These are phyloP conservation scores for Myrmecophaga tridactyla DNA, from an alignment of 2,113 vertebrate genomes.

Conservation along the genomic window DNA sequence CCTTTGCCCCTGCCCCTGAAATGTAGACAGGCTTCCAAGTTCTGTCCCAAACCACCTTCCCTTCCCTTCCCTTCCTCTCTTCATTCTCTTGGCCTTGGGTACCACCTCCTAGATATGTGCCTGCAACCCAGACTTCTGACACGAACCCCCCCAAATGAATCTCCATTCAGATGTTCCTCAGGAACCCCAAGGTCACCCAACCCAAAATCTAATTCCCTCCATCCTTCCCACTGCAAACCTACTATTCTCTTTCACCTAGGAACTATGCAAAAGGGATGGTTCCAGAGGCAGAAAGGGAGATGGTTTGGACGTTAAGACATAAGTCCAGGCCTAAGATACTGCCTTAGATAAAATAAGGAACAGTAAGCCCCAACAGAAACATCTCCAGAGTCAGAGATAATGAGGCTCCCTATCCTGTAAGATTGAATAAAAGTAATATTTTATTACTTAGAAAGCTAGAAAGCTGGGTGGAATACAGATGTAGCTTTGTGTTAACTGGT, in stretches of 20 bases:
- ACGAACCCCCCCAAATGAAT: neutral
- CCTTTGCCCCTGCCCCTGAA: neutral
- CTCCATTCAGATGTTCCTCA: neutral
- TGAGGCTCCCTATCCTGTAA: neutral
- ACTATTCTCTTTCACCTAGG: neutral
- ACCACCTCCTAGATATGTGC: neutral
- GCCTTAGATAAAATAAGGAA: neutral
- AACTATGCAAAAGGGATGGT: neutral
- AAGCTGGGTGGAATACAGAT: conserved; percentile 56
- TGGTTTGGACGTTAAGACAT: neutral
- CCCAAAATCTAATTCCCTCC: neutral
- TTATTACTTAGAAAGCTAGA: too few species aligned
- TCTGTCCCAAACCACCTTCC: neutral
- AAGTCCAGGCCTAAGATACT: neutral
- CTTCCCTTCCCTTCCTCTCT: neutral
- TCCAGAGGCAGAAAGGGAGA: neutral
- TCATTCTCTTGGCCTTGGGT: neutral
- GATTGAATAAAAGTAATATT: neutral
- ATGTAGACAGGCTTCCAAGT: neutral
- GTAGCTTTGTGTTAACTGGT: conserved; percentile 57
- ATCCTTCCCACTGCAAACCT: neutral
- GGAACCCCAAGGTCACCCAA: neutral
- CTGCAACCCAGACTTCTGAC: neutral
- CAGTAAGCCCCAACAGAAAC: neutral
- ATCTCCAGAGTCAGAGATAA: neutral